phyloP scores from a whole-genome alignment of 2,888 invertebrate species.

The Tholera decimalis region DNA sequence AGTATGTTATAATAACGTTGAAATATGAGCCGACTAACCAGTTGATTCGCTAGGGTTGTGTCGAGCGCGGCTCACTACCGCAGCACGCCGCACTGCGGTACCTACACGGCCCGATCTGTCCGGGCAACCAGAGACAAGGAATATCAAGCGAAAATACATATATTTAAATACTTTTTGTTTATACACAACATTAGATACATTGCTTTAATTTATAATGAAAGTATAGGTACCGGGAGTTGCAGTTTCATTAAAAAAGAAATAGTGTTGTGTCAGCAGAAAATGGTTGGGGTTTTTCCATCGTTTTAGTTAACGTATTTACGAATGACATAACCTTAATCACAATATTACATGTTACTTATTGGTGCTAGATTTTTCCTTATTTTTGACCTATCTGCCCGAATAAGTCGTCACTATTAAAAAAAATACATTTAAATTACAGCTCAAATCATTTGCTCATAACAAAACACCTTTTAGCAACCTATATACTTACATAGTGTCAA shows the following conservation, averaged over 20 bases:
- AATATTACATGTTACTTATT: not conserved
- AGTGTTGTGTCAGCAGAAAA: not conserved
- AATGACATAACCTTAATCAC: constrained; percentile 2
- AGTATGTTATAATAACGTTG: constrained; percentile 1
- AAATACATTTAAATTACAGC: not conserved
- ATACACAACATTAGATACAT: too few species aligned
- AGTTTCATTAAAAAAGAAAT: not conserved
- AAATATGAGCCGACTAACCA: constrained; percentile 49
- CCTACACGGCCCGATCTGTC: constrained; percentile 62
- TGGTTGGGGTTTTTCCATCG: not conserved
- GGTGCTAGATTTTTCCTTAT: not conserved
- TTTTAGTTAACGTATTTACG: not conserved
- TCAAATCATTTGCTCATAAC: not conserved
- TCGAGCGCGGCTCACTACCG: constrained; percentile 74
- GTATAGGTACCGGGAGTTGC: not conserved
- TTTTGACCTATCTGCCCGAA: not conserved
- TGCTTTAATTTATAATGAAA: not conserved
- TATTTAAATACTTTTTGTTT: constrained; percentile 20
- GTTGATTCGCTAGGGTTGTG: constrained; percentile 57
- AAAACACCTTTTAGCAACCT: not conserved
- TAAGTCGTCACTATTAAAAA: not conserved
- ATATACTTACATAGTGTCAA: constrained; percentile 9
- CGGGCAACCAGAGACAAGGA: constrained; percentile 47
- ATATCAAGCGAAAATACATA: constrained; percentile 20
- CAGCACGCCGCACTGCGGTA: constrained; percentile 86